Percentiles rank a stretch among this genome's conserved stretches.
Conservation (phyloP, 2,888 invertebrate species). For the Dexiosoma caninum region DNA sequence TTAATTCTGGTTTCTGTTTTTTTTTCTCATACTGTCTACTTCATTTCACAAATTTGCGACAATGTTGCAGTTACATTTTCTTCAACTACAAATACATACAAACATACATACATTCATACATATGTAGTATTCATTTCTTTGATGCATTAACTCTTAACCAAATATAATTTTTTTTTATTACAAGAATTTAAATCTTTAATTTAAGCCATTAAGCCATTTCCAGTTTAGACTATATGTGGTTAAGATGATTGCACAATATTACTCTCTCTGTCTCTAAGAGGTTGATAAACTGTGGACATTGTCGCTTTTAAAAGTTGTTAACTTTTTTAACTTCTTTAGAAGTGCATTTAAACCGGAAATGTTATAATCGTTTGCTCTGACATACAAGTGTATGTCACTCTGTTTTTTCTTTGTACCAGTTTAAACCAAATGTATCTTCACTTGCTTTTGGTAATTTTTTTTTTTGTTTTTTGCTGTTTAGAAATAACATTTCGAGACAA, state of each 20-base stretch:
- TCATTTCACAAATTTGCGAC: background rate
- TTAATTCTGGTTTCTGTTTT: too few species aligned
- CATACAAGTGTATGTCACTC: constrained; percentile 39
- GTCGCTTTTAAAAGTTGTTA: constrained; percentile 42
- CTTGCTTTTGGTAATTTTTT: background rate
- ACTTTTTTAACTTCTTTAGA: constrained; percentile 20
- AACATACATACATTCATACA: background rate
- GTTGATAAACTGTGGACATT: constrained; percentile 28
- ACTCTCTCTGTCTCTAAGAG: constrained; percentile 22
- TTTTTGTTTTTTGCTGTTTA: constrained; percentile 20
- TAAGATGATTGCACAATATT: constrained; percentile 20
- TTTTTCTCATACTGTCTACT: background rate
- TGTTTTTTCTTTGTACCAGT: background rate
- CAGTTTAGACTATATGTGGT: background rate
- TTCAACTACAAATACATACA: too few species aligned
- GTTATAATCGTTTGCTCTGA: constrained; percentile 55
- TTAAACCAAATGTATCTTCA: background rate
- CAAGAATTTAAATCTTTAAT: background rate
- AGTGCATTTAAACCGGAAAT: constrained; percentile 57
- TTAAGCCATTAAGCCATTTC: constrained; percentile 8
- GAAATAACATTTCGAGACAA: constrained; percentile 25
- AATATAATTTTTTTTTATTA: constrained; percentile 27
- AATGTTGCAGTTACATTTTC: background rate
- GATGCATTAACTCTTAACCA: constrained; percentile 35
- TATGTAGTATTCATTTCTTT: constrained; percentile 15